Base-by-base conservation (phyloP, 1,140 invertebrate species). In the Eriosoma lanigerum region DNA sequence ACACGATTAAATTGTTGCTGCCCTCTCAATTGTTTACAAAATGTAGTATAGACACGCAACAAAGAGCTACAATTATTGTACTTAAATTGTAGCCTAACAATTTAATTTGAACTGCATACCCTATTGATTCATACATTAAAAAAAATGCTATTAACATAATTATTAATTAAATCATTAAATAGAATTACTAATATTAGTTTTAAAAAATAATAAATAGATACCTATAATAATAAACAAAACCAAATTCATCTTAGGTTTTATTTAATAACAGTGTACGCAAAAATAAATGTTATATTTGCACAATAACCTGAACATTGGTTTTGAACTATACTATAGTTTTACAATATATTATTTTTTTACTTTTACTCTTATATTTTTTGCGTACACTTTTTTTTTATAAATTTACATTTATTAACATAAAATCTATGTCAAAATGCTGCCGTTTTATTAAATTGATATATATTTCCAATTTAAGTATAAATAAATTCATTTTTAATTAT, bases 131-230 rank as follows among this genome's bases (percentile, higher is more conserved):
- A 78, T 78, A 46, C 21, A 78, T 60, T 62, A 48, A 48, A 44
- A 62, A 38, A 58, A 60, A 24, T 44, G 32, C 12, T 60, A 76
- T 60, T 19, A 76, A 76, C 50, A 75, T 60, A 60, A 78, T 62
- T 78, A 76, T 76, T 76, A 58, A 58, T 76, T 58, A 76, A 76
- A 76, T 76, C 29, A 76, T 76, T 76, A 78, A 3, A 38, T 62
- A 78, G 54, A 78, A 46, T 38, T 60, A 78, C 75, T 78, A 78
- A 78, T 78, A 78, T 78, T 78, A 78, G 56, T 78, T 78, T 76
- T 38, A 60, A 76, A 75, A 78, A 78, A 60, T 60, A 78, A 76
- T 76, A 78, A 75, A 75, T 75, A 75, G 62, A 78, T 78, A 78
- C 54, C 32, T 78, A 62, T 15, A 62, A 62, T 76, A 24, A 58